Percentiles rank a stretch among this genome's conserved stretches.
Conservation (phyloP, 2,113 vertebrate genomes). For the Crotophaga sulcirostris region DNA sequence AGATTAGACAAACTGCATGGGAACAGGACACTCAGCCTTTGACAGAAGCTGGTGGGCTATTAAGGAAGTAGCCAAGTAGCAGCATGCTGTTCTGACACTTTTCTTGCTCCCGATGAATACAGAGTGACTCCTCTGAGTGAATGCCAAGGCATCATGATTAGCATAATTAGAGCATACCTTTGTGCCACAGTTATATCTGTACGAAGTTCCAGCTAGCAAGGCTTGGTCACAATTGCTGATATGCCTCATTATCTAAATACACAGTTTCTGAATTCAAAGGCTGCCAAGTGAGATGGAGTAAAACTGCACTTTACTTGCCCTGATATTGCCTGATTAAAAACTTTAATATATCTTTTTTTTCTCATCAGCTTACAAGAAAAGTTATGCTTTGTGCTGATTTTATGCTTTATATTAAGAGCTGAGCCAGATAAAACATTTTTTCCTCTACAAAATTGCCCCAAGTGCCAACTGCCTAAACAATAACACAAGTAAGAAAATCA, state of each 20-base stretch:
- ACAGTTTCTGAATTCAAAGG: background rate
- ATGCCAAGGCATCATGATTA: conserved; percentile 57
- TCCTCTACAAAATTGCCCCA: background rate
- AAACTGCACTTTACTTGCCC: background rate
- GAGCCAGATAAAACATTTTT: conserved; percentile 24
- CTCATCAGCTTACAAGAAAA: background rate
- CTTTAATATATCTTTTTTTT: background rate
- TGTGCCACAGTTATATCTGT: conserved; percentile 49
- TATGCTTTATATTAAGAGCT: background rate
- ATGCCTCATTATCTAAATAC: conserved; percentile 10
- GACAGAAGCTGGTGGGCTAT: conserved; percentile 72
- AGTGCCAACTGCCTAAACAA: background rate
- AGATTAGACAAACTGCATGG: conserved; percentile 67
- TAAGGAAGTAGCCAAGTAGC: conserved; percentile 71
- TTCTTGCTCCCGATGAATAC: conserved; percentile 31
- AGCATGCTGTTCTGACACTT: conserved; percentile 72
- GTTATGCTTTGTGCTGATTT: background rate
- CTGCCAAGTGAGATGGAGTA: background rate
- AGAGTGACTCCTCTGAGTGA: conserved; percentile 60
- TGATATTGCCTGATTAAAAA: background rate
- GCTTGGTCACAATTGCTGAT: conserved; percentile 43
- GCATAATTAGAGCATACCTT: conserved; percentile 71
- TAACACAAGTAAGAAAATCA: background rate
- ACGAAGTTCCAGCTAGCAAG: conserved; percentile 28
- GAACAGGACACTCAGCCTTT: conserved; percentile 66